Conservation (phyloP, 2,797 vertebrate genomes). For the Hyperoplus immaculatus region DNA sequence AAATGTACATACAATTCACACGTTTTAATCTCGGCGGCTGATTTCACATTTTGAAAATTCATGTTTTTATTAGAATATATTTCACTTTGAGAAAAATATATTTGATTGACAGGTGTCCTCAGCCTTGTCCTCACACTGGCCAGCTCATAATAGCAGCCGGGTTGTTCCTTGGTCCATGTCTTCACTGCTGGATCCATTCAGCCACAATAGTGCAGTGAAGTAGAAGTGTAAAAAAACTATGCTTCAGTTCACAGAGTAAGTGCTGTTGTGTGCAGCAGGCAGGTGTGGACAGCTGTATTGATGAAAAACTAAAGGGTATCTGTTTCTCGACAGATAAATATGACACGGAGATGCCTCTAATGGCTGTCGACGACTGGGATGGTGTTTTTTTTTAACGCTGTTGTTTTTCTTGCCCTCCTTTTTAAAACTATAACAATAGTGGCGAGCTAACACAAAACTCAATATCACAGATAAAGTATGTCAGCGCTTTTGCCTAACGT, state of each 20-base stretch:
- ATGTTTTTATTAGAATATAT: too few species aligned
- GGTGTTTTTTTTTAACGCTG: background rate
- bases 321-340: slow-evolving; percentile 4
- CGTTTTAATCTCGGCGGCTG: background rate
- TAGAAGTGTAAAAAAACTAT: slow-evolving; percentile 8
- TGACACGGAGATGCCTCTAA: background rate
- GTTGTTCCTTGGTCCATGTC: background rate
- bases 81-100: background rate
- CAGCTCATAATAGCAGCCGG: background rate
- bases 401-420: background rate
- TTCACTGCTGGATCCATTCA: background rate
- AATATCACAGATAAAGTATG: slow-evolving; percentile 2
- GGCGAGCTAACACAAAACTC: background rate
- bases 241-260: slow-evolving; percentile 10
- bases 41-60: background rate
- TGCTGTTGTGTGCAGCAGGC: background rate
- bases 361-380: background rate
- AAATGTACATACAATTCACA: background rate
- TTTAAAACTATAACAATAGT: background rate
- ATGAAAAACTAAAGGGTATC: background rate
- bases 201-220: background rate
- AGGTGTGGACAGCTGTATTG: slow-evolving; percentile 2
- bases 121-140: background rate
- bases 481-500: background rate
- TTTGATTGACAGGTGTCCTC: slow-evolving; percentile 2